phyloP scores from a whole-genome alignment of 1,140 invertebrate genomes.

The Galendromus occidentalis region DNA sequence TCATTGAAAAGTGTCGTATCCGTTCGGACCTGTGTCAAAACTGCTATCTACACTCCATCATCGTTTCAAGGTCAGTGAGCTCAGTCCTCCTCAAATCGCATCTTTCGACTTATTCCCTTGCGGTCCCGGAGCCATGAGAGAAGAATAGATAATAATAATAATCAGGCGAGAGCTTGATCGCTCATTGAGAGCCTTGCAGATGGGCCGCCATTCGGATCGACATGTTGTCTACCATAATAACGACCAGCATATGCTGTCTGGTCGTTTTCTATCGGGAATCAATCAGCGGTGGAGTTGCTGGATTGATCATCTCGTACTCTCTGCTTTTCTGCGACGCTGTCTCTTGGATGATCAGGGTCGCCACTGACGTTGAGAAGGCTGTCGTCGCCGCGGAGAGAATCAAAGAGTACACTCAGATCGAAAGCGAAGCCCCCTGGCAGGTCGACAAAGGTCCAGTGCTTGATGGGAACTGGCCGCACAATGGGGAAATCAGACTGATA shows the following conservation, averaged over 20 bases:
- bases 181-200: background rate
- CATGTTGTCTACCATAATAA: background rate
- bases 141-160: no score
- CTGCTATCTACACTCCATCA: background rate
- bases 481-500: constrained; percentile 16
- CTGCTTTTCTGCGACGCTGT: background rate
- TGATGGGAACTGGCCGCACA: constrained; percentile 18
- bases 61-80: background rate
- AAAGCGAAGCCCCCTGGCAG: background rate
- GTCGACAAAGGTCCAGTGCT: background rate
- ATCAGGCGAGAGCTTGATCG: no score
- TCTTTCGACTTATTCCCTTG: no score
- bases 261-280: background rate
- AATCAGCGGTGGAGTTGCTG: background rate
- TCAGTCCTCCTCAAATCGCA: no score
- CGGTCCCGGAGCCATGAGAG: no score
- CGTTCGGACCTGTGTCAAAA: background rate
- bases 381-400: constrained; percentile 40
- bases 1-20: background rate
- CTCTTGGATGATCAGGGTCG: constrained; percentile 36
- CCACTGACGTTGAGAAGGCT: constrained; percentile 38
- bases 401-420: constrained; percentile 33
- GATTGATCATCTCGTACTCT: background rate
- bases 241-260: background rate
- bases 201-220: background rate